A percentile compares a stretch with the other conserved stretches of the same genome.
Evolutionary conservation across 1,140 invertebrate genomes (phyloP).

Genomic region (Lineus longissimus): DNA sequence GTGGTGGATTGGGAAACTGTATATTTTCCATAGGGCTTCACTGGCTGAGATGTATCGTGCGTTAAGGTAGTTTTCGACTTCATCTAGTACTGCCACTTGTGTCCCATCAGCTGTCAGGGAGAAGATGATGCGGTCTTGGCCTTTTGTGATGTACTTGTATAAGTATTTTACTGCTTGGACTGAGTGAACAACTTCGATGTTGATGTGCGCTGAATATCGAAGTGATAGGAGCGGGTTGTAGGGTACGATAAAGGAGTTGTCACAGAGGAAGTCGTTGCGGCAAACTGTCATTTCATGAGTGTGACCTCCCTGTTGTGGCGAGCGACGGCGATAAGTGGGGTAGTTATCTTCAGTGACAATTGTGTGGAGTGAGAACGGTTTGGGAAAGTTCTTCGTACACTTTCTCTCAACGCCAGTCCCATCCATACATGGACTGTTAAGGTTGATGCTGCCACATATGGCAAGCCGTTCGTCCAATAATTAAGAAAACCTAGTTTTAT

Average conservation of each 20-base stretch:
- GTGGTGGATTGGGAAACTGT: conserved; percentile 45
- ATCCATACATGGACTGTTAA: conserved; percentile 55
- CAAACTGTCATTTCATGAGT: background rate
- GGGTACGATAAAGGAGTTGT: background rate
- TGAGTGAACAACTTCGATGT: conserved; percentile 3
- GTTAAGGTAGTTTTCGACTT: conserved; percentile 13
- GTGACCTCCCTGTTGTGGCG: background rate
- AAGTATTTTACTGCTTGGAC: conserved; percentile 13
- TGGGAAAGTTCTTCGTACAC: conserved; percentile 52
- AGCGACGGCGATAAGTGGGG: background rate
- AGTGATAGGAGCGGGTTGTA: background rate
- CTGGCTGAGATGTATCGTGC: conserved; percentile 33
- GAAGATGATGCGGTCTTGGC: conserved; percentile 15
- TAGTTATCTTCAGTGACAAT: conserved; percentile 18
- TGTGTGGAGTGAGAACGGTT: conserved; percentile 26
- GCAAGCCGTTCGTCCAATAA: too few species aligned
- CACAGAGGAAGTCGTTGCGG: conserved; percentile 23
- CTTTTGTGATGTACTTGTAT: conserved; percentile 18
- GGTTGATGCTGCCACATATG: background rate
- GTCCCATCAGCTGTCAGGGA: background rate
- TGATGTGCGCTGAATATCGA: background rate
- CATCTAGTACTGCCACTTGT: conserved; percentile 5
- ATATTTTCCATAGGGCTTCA: conserved; percentile 38
- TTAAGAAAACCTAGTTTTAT: too few species aligned
- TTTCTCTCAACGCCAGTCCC: conserved; percentile 52